Percentiles rank a stretch among this genome's conserved stretches.
These are phyloP conservation scores for Pollachius pollachius DNA, from an alignment of 2,113 vertebrate genomes.

Conservation along the genomic window DNA sequence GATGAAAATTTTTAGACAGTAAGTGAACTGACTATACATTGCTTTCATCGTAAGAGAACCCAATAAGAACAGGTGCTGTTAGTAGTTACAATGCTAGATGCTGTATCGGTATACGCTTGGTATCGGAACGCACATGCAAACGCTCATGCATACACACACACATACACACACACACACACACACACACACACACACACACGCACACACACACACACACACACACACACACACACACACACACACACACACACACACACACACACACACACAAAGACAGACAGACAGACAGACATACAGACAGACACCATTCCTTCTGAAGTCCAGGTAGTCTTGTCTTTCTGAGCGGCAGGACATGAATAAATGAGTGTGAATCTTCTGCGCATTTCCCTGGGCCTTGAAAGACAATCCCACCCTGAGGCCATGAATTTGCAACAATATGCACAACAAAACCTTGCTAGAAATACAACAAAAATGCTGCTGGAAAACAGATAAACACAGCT, in stretches of 20 bases:
- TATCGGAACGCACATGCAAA: no score
- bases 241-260: neutral
- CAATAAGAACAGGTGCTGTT: no score
- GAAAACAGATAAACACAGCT: no score
- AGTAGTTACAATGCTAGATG: no score
- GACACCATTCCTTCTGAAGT: neutral
- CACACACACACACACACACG: neutral
- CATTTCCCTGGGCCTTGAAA: slow-evolving; percentile 22
- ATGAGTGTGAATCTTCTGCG: slow-evolving; percentile 15
- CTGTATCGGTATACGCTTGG: no score
- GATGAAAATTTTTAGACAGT: no score
- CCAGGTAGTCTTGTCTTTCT: slow-evolving; percentile 29
- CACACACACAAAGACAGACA: neutral
- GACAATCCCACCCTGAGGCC: slow-evolving; percentile 39
- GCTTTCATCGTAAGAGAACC: no score
- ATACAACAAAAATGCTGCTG: slow-evolving; percentile 2
- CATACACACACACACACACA: neutral
- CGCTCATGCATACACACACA: neutral
- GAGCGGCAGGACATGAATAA: slow-evolving; percentile 26
- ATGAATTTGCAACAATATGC: slow-evolving; percentile 11
- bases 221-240: neutral
- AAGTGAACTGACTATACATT: no score
- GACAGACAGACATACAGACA: slow-evolving; percentile 8
- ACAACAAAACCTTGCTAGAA: neutral
- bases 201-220: neutral